Evolutionary conservation across 2,888 invertebrate genomes (phyloP).

Genomic region (Scrobipalpa atriplicella): DNA sequence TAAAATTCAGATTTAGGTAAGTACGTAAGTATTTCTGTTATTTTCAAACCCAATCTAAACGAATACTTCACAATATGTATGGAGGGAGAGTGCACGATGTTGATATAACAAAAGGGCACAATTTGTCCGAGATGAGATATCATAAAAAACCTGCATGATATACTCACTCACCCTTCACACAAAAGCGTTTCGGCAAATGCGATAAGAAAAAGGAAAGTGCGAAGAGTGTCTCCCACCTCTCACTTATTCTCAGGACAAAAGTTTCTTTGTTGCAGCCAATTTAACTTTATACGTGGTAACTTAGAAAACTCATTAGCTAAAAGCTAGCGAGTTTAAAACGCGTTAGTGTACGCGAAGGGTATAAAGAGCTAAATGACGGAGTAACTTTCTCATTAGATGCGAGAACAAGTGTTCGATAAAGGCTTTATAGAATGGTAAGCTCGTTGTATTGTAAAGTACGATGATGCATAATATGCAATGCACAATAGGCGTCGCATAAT

Average conservation of each 20-base stretch:
- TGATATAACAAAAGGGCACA: slow-evolving; percentile 52
- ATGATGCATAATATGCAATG: slow-evolving; percentile 12
- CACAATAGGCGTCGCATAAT: slow-evolving; percentile 21
- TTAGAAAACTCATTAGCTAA: slow-evolving; percentile 15
- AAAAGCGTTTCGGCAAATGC: slow-evolving; percentile 25
- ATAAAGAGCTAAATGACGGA: neutral
- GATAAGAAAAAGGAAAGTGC: slow-evolving; percentile 12
- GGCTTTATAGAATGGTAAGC: neutral
- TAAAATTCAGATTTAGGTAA: slow-evolving; percentile 20
- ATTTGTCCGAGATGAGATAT: slow-evolving; percentile 50
- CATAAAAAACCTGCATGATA: slow-evolving; percentile 27
- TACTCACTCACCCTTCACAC: neutral
- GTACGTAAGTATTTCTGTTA: slow-evolving; percentile 26
- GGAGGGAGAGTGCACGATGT: slow-evolving; percentile 36
- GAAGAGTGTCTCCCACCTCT: neutral
- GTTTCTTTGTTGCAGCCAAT: slow-evolving; percentile 8
- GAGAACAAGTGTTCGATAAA: neutral
- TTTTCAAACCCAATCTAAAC: neutral
- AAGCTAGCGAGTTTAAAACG: slow-evolving; percentile 1
- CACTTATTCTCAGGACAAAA: neutral
- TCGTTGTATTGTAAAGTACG: neutral
- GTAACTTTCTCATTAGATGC: neutral
- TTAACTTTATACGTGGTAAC: slow-evolving; percentile 12
- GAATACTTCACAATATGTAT: neutral
- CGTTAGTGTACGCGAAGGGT: slow-evolving; percentile 2